Evolutionary conservation across 2,888 invertebrate genomes (phyloP).

Genomic region (Abrostola triplasia): DNA sequence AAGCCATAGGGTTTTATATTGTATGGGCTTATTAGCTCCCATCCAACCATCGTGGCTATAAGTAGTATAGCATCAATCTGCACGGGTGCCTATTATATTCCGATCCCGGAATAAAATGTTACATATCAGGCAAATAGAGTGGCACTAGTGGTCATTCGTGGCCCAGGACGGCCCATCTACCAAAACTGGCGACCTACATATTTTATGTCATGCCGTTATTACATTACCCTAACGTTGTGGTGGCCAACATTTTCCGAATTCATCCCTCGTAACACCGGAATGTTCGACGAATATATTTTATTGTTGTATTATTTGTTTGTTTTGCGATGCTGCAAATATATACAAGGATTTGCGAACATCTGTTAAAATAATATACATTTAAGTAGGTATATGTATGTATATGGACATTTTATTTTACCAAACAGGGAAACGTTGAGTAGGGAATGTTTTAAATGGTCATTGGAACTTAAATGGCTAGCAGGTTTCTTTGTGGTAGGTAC

Average conservation of each 20-base stretch:
- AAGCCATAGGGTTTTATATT: no score
- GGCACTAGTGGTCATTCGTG: conserved; percentile 11
- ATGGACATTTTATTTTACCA: not conserved
- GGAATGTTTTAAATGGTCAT: conserved; percentile 9
- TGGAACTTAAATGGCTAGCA: conserved; percentile 21
- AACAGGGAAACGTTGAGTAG: not conserved
- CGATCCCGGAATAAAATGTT: conserved; percentile 4
- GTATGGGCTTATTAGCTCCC: no score
- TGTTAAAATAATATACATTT: not conserved
- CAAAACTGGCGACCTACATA: conserved; percentile 61
- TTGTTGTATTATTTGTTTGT: conserved; percentile 64
- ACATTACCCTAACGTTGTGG: conserved; percentile 44
- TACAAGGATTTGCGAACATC: conserved; percentile 13
- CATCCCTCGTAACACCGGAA: conserved; percentile 69
- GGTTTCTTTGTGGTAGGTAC: conserved; percentile 30
- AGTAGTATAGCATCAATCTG: no score
- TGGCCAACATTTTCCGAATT: conserved; percentile 55
- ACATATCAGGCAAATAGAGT: conserved; percentile 16
- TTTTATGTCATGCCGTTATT: conserved; percentile 52
- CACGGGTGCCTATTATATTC: no score
- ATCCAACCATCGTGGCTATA: no score
- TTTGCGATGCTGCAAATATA: conserved; percentile 49
- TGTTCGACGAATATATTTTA: conserved; percentile 62
- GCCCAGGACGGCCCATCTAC: conserved; percentile 55
- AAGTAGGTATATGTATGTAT: not conserved